Percentiles rank a stretch among this genome's conserved stretches.
Conservation (phyloP, 2,113 vertebrate genomes). For the Catharus bicknelli region DNA sequence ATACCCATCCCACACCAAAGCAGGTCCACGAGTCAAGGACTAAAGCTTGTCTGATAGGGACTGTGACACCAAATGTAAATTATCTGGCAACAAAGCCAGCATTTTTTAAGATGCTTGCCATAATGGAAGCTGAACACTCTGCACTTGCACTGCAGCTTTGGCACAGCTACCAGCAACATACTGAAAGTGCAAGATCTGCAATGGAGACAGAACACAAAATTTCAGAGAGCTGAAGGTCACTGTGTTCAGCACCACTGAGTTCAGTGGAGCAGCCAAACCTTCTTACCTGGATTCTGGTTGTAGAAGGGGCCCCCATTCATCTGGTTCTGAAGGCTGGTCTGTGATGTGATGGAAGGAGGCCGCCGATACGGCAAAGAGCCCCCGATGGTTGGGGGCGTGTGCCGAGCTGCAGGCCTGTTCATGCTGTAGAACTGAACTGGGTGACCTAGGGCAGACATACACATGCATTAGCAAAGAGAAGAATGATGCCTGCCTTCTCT, state of each 20-base stretch:
- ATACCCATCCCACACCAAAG: not conserved
- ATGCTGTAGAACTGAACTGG: constrained; percentile 98
- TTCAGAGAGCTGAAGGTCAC: not conserved
- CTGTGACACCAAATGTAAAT: not conserved
- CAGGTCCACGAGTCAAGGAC: not conserved
- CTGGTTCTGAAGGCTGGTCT: constrained; percentile 89
- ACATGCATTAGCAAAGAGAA: not conserved
- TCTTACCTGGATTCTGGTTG: constrained; percentile 89
- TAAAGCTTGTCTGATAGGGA: not conserved
- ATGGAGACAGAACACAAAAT: not conserved
- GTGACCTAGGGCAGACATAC: constrained; percentile 75
- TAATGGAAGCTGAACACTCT: not conserved
- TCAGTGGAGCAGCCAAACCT: not conserved
- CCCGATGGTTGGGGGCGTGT: constrained; percentile 85
- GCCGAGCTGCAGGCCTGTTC: constrained; percentile 89
- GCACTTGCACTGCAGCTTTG: not conserved
- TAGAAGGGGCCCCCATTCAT: constrained; percentile 93
- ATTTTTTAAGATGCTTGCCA: not conserved
- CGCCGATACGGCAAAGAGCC: constrained; percentile 94
- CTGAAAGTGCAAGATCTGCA: not conserved
- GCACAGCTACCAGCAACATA: not conserved
- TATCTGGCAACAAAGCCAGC: not conserved
- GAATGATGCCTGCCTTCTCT: not conserved
- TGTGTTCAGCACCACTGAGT: not conserved
- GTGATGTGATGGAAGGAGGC: constrained; percentile 91